phyloP scores from a whole-genome alignment of 2,888 invertebrate species.

The Drosophila mimetica region DNA sequence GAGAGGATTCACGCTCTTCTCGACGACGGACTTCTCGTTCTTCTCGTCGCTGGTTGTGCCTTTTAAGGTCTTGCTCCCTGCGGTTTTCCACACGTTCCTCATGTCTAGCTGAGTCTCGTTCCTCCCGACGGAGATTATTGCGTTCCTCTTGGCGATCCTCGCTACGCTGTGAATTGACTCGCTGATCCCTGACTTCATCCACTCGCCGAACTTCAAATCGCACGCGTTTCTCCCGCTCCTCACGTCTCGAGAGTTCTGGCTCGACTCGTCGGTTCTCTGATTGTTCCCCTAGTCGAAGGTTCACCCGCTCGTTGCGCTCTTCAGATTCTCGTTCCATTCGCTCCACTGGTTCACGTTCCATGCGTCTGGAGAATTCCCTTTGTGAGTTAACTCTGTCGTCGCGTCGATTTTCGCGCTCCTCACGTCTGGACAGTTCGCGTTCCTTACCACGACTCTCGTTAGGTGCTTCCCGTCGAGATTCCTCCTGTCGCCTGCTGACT shows the following conservation, averaged over 20 bases:
- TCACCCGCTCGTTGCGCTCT: not conserved
- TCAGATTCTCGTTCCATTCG: slow-evolving; percentile 8
- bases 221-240: not conserved
- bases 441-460: not conserved
- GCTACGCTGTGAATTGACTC: slow-evolving; percentile 4
- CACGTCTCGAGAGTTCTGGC: not conserved
- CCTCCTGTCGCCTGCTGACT: not conserved
- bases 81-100: slow-evolving; percentile 1
- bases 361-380: not conserved
- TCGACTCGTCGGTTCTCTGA: not conserved
- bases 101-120: not conserved
- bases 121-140: slow-evolving; percentile 5
- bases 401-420: not conserved
- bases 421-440: not conserved
- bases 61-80: not conserved
- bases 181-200: not conserved
- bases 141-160: not conserved
- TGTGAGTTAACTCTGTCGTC: not conserved
- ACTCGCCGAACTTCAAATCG: not conserved
- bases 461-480: not conserved
- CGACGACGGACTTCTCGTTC: not conserved
- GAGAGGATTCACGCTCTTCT: not conserved
- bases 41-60: slow-evolving; percentile 3
- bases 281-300: not conserved
- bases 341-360: not conserved